Percentiles rank a stretch among this genome's conserved stretches.
Evolutionary conservation across 2,797 vertebrate species (phyloP).

Genomic region (Argyrosomus regius): DNA sequence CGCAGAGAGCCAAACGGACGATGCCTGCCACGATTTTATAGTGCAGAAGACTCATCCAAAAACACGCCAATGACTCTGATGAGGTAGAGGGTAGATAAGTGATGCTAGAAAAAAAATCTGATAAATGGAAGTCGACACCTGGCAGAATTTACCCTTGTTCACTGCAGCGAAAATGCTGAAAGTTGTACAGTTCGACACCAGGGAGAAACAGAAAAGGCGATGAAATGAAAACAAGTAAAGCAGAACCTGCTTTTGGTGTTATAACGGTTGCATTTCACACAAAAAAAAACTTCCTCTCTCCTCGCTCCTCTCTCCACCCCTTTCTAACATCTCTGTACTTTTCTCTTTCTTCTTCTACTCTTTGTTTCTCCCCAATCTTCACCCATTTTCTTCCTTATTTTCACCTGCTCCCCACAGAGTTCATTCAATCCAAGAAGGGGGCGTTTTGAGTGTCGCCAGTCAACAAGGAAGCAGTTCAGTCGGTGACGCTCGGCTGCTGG

Average conservation of each 20-base stretch:
- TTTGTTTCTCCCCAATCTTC: conserved; percentile 24
- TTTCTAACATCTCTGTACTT: not conserved
- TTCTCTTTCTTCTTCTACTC: conserved; percentile 2
- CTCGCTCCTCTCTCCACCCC: not conserved
- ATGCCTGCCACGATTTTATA: conserved; percentile 34
- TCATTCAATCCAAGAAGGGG: conserved; percentile 29
- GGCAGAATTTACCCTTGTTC: conserved; percentile 20
- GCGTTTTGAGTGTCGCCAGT: conserved; percentile 56
- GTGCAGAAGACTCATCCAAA: conserved; percentile 29
- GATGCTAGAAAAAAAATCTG: conserved; percentile 40
- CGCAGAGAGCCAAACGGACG: conserved; percentile 37
- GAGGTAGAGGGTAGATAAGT: conserved; percentile 28
- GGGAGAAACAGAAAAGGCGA: not conserved
- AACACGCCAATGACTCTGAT: conserved; percentile 32
- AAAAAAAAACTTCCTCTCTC: not conserved
- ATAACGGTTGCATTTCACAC: not conserved
- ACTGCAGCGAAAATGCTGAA: conserved; percentile 6
- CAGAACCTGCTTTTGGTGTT: conserved; percentile 1
- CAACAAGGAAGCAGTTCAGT: conserved; percentile 68
- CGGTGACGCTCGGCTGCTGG: conserved; percentile 60
- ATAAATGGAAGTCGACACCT: conserved; percentile 39
- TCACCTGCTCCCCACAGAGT: conserved; percentile 30
- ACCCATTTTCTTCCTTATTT: conserved; percentile 31
- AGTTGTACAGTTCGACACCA: not conserved
- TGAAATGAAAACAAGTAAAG: conserved; percentile 8